Base-by-base conservation (phyloP, 2,888 invertebrate genomes). In the Thymelicus sylvestris region DNA sequence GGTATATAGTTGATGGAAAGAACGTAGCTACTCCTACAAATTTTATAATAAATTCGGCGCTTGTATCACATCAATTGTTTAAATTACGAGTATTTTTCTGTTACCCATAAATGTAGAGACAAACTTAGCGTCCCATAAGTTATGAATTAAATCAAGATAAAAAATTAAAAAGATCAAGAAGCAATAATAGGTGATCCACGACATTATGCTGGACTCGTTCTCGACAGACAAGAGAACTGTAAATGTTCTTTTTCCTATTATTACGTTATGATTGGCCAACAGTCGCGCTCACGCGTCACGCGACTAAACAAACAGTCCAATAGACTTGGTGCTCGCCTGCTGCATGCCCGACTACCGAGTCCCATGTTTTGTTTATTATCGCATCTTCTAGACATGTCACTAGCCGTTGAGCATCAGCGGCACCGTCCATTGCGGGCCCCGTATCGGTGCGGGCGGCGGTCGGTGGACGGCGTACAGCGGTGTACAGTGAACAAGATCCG, bases 401-500 rank as follows among this genome's bases (percentile, higher is more conserved):
- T 15, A 47, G 31, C 31, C n/a, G 47, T 15, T 48, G 38, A 44
- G 47, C 63, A 38, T 50, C 57, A 19, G 44, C 55, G 65, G 57
- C 71, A 15, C 12, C 38, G 61, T 48, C 60, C 69, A 71, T 65
- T 72, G 65, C 67, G 66, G 47, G 4, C 31, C 13, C 5, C 19
- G 47, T 60, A 39, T 39, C 44, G 57, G 64, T 61, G 71, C n/a
- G 66, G 44, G 59, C 61, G 50, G 31, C 50, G 41, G 7, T 50
- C 61, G 62, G 50, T 24, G 50, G 47, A 64, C 50, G 67, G 74
- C 72, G 70, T 50, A 50, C 15, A 41, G 50, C 61, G 61, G 67
- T 70, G 72, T 64, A 66, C 64, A 57, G 15, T 69, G 71, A 69
- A 69, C 64, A 71, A 72, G 67, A 71, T 31, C 67, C 61, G 66